These are phyloP conservation scores for Anaspis maculata DNA, from an alignment of 2,888 invertebrate genomes.

Conservation along the genomic window DNA sequence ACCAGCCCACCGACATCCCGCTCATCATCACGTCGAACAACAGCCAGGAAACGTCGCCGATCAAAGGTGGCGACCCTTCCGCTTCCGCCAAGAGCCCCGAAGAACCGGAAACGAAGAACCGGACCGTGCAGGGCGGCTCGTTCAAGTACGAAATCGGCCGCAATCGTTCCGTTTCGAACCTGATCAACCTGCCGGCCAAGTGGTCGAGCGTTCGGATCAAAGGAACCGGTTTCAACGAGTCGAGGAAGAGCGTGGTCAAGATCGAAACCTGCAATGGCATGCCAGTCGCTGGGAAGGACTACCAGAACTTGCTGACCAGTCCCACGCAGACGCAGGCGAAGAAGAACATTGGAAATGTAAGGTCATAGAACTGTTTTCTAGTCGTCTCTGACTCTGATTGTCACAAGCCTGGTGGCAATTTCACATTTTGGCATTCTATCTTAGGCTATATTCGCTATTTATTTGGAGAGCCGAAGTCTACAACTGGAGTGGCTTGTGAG, in stretches of 20 bases:
- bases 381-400: too few relatives aligned
- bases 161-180: conserved; percentile 33
- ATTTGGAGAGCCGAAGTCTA: too few relatives aligned
- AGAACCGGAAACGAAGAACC: conserved; percentile 6
- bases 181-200: conserved; percentile 44
- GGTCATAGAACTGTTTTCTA: too few relatives aligned
- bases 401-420: too few relatives aligned
- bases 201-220: conserved; percentile 58
- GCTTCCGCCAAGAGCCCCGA: too few relatives aligned
- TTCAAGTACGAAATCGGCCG: conserved; percentile 38
- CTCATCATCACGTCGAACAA: conserved; percentile 32
- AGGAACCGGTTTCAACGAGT: conserved; percentile 55
- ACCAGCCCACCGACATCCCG: conserved; percentile 33
- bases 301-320: conserved; percentile 30
- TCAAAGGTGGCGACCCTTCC: conserved; percentile 15
- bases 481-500: too few relatives aligned
- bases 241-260: conserved; percentile 54
- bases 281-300: conserved; percentile 29
- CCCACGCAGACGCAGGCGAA: conserved; percentile 31
- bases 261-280: conserved; percentile 57
- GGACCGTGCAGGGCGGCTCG: conserved; percentile 25
- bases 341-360: conserved; percentile 40
- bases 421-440: too few relatives aligned
- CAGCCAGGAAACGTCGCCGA: conserved; percentile 9
- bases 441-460: too few relatives aligned